Percentiles rank a stretch among this genome's conserved stretches.
phyloP scores from a whole-genome alignment of 35 echinoderm and acorn worm genomes.

The Lytechinus pictus region DNA sequence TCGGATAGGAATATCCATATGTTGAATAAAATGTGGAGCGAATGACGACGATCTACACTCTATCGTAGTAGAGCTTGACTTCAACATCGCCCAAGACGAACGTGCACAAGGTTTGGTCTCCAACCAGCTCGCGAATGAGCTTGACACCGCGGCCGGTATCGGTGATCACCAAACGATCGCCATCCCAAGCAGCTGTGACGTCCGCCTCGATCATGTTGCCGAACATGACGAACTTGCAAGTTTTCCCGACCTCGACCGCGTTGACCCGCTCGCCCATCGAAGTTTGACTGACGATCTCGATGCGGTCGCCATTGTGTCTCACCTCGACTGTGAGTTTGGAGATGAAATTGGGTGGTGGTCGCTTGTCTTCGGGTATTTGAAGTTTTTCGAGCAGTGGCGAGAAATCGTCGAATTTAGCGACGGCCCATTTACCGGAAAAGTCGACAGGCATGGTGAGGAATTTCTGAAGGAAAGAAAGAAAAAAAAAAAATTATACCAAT shows the following conservation, averaged over 20 bases:
- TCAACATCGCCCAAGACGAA: neutral
- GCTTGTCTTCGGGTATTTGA: conserved; percentile 17
- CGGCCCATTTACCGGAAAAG: conserved; percentile 59
- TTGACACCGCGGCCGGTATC: conserved; percentile 42
- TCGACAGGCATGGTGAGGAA: neutral
- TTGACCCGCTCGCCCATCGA: conserved; percentile 46
- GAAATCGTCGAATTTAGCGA: conserved; percentile 62
- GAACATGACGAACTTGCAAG: conserved; percentile 25
- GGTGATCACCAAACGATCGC: conserved; percentile 48
- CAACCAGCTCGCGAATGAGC: conserved; percentile 54
- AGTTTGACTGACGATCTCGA: conserved; percentile 60
- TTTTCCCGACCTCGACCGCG: conserved; percentile 62
- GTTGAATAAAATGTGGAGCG: too few species aligned
- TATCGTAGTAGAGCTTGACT: conserved; percentile 31
- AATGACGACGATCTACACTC: neutral
- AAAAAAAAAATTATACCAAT: too few species aligned
- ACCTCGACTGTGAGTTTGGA: conserved; percentile 50
- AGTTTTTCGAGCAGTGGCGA: conserved; percentile 55
- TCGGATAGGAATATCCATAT: too few species aligned
- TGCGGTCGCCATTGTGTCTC: conserved; percentile 65
- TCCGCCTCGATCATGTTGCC: conserved; percentile 31
- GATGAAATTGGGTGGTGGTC: conserved; percentile 40
- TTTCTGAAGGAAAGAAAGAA: neutral
- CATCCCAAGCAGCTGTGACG: conserved; percentile 60
- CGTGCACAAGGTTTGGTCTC: conserved; percentile 46